Evolutionary conservation across 2,113 vertebrate species (phyloP).

Genomic region (Ellobius talpinus): DNA sequence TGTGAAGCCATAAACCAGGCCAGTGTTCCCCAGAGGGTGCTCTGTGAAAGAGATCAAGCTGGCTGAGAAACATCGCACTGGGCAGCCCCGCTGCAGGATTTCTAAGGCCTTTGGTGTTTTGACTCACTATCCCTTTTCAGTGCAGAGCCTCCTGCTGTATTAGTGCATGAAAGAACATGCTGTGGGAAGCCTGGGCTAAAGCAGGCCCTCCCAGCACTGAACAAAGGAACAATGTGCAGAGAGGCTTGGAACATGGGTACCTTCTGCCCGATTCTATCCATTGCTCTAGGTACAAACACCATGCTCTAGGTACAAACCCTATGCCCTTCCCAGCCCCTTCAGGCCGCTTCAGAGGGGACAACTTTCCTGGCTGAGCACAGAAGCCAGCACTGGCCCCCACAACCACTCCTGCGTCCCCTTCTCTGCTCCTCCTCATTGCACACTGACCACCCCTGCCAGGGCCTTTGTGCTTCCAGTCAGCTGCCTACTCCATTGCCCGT

Average conservation of each 20-base stretch:
- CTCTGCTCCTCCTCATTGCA: background rate
- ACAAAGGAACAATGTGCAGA: background rate
- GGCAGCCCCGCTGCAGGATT: slow-evolving; percentile 6
- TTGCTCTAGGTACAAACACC: background rate
- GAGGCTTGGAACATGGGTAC: accelerated
- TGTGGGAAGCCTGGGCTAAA: background rate
- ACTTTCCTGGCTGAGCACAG: background rate
- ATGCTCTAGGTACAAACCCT: background rate
- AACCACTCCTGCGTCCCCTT: background rate
- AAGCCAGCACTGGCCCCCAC: background rate
- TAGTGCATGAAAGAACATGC: background rate
- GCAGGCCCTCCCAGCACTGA: background rate
- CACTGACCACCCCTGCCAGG: background rate
- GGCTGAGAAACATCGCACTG: background rate
- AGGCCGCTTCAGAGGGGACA: background rate
- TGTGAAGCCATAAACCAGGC: slow-evolving; percentile 63
- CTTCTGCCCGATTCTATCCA: background rate
- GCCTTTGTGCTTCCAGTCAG: background rate
- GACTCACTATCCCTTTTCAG: background rate
- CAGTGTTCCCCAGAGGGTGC: slow-evolving; percentile 37
- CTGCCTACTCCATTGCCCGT: background rate
- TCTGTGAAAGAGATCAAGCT: slow-evolving; percentile 30
- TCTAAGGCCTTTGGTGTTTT: background rate
- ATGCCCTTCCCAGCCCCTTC: background rate
- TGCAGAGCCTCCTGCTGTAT: slow-evolving; percentile 39